These are phyloP conservation scores for Mohoua ochrocephala DNA, from an alignment of 2,113 vertebrate species.

Conservation along the genomic window DNA sequence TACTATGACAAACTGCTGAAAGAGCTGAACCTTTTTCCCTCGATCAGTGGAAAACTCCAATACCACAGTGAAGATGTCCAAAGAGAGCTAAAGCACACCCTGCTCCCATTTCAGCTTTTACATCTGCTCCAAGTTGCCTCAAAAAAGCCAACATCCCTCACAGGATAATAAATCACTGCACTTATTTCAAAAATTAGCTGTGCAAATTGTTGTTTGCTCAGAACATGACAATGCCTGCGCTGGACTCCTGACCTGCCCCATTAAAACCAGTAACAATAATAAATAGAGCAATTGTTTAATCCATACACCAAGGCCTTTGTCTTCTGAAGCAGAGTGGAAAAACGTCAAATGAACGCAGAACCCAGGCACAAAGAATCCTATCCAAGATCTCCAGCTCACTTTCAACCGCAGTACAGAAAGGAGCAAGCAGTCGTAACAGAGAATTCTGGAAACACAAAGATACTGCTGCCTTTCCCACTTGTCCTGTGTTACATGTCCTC, in stretches of 20 bases:
- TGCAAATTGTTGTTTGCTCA: background rate
- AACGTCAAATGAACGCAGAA: conserved; percentile 23
- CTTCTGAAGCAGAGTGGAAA: conserved; percentile 39
- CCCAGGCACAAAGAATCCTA: conserved; percentile 41
- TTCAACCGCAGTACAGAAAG: background rate
- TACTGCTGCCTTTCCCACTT: background rate
- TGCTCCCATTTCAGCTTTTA: background rate
- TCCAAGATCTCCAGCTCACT: conserved; percentile 15
- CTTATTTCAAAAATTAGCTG: background rate
- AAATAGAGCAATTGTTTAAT: conserved; percentile 34
- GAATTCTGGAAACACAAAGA: background rate
- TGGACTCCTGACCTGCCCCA: background rate
- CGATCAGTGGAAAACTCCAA: background rate
- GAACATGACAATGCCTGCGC: background rate
- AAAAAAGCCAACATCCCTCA: background rate
- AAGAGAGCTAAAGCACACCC: background rate
- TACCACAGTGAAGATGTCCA: background rate
- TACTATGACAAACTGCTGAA: background rate
- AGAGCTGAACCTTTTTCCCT: background rate
- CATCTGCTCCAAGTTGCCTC: background rate
- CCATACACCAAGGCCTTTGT: conserved; percentile 53
- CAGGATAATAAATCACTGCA: background rate
- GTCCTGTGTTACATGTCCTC: background rate
- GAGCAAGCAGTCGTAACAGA: background rate
- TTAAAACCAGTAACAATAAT: background rate